Evolutionary conservation across 2,113 vertebrate species (phyloP).

Genomic region (Aepyceros melampus): DNA sequence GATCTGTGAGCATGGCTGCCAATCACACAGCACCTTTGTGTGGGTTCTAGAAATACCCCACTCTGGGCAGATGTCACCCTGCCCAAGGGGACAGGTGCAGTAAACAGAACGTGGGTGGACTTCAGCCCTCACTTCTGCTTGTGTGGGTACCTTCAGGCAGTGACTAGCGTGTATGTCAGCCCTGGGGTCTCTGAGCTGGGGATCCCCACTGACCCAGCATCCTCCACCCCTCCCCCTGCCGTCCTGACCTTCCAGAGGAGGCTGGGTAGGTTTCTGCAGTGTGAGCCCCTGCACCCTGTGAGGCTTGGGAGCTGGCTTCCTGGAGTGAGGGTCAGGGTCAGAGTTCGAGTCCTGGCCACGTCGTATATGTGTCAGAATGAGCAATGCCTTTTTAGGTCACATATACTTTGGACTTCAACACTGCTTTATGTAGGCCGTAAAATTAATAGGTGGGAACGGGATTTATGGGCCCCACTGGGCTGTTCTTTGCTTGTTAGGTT

Average conservation of each 20-base stretch:
- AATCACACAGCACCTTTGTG: background rate
- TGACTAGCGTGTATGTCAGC: background rate
- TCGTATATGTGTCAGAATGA: slow-evolving; percentile 85
- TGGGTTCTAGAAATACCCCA: background rate
- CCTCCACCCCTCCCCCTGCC: background rate
- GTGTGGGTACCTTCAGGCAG: background rate
- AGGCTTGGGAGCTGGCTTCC: slow-evolving; percentile 75
- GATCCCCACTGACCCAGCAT: background rate
- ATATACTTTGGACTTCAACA: slow-evolving; percentile 84
- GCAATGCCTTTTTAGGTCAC: slow-evolving; percentile 83
- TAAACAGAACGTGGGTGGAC: fast-evolving
- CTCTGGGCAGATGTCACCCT: background rate
- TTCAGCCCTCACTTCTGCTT: background rate
- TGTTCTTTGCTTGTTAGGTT: slow-evolving; percentile 90
- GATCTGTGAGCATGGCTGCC: background rate
- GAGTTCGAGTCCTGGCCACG: slow-evolving; percentile 83
- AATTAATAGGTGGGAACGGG: slow-evolving; percentile 90
- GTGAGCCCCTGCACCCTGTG: slow-evolving; percentile 52
- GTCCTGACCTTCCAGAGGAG: background rate
- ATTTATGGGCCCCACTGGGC: slow-evolving; percentile 86
- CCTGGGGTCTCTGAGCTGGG: background rate
- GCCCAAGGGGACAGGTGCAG: background rate
- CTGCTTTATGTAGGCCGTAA: slow-evolving; percentile 84
- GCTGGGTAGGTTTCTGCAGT: slow-evolving; percentile 22
- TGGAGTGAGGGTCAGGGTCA: slow-evolving; percentile 80